These are phyloP conservation scores for Cyclura pinguis DNA, from an alignment of 2,797 vertebrate genomes.

Conservation along the genomic window DNA sequence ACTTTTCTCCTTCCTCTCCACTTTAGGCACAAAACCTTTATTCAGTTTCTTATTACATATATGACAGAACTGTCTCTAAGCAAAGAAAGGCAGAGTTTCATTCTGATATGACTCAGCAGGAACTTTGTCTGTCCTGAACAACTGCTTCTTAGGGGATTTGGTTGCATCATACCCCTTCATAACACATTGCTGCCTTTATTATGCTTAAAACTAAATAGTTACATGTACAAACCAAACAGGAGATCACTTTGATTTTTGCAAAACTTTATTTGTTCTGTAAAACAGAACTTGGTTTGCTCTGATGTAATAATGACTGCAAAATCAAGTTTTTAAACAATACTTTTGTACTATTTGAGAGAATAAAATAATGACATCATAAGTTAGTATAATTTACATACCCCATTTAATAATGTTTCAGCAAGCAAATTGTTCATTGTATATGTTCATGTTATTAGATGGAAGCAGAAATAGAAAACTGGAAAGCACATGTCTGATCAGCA, in stretches of 20 bases:
- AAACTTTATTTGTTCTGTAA: neutral
- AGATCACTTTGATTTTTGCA: neutral
- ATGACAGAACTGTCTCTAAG: neutral
- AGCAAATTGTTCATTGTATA: no score
- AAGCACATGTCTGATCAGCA: no score
- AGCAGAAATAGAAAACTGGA: no score
- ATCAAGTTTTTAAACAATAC: no score
- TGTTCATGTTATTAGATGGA: no score
- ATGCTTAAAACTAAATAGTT: no score
- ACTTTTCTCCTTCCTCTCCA: neutral
- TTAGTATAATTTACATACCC: no score
- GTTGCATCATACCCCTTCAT: neutral
- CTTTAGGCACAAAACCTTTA: neutral
- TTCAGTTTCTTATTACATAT: neutral
- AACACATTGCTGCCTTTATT: neutral
- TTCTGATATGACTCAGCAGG: neutral
- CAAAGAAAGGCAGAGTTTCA: neutral
- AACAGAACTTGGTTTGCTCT: neutral
- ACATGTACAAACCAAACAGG: neutral
- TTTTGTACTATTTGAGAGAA: no score
- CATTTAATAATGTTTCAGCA: no score
- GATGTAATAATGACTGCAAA: no score
- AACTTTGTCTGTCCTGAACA: conserved; percentile 5
- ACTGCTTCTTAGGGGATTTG: conserved; percentile 3
- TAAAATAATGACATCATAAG: no score